Conservation (phyloP, 2,888 invertebrate genomes). For the Epsilonema sp. region DNA sequence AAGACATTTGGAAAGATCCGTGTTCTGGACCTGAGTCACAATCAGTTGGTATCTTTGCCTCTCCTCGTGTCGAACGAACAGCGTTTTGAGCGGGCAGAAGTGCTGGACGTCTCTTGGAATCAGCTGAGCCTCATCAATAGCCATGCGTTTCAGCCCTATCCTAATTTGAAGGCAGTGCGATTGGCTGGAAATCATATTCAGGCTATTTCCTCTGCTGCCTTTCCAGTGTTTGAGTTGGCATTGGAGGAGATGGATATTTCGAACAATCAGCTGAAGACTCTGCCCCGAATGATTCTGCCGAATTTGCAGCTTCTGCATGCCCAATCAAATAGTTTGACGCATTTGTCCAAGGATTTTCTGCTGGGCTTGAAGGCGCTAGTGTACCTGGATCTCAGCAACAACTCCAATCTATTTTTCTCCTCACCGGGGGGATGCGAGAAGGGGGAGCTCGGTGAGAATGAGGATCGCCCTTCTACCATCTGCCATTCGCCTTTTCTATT, state of each 20-base stretch:
- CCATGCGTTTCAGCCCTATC: background rate
- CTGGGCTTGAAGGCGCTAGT: background rate
- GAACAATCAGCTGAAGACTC: conserved; percentile 2
- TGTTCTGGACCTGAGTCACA: background rate
- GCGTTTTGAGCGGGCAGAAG: background rate
- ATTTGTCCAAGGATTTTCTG: background rate
- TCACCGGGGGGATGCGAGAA: background rate
- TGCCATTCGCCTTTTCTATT: background rate
- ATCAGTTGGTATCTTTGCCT: background rate
- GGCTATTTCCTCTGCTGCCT: background rate
- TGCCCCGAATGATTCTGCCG: no score
- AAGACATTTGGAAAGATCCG: background rate
- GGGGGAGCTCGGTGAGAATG: background rate
- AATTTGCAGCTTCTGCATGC: background rate
- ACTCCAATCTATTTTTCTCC: no score
- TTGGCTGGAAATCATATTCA: background rate
- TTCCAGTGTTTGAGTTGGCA: background rate
- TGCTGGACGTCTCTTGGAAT: background rate
- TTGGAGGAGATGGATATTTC: background rate
- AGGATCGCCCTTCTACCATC: no score
- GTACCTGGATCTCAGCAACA: background rate
- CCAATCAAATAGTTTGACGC: background rate
- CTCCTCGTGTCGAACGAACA: background rate
- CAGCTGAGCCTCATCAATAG: background rate
- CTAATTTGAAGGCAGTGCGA: background rate